These are phyloP conservation scores for Balaenoptera acutorostrata DNA, from an alignment of 2,113 vertebrate species.

Conservation along the genomic window DNA sequence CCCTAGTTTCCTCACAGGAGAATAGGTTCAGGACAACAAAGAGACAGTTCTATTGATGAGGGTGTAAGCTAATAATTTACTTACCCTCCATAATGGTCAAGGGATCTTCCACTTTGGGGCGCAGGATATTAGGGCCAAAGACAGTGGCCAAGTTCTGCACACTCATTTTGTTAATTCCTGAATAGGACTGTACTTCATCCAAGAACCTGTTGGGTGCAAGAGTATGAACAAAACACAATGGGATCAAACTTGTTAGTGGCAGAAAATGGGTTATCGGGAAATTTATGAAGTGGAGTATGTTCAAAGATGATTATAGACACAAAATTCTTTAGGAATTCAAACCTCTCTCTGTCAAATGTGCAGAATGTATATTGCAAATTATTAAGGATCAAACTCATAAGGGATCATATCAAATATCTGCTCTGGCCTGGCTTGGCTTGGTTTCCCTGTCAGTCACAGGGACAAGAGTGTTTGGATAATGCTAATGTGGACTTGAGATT, in stretches of 20 bases:
- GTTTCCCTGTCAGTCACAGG: not conserved
- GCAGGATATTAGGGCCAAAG: slow-evolving; percentile 96
- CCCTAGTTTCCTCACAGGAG: not conserved
- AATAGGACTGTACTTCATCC: slow-evolving; percentile 97
- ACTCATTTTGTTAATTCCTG: slow-evolving; percentile 98
- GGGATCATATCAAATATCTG: not conserved
- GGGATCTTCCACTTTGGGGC: slow-evolving; percentile 96
- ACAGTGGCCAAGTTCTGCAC: slow-evolving; percentile 97
- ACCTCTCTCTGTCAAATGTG: not conserved
- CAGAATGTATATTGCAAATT: not conserved
- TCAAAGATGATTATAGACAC: not conserved
- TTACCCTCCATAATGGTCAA: slow-evolving; percentile 98
- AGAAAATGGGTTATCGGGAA: not conserved
- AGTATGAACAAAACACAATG: not conserved
- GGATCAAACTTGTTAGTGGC: not conserved
- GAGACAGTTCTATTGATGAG: not conserved
- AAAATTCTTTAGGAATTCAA: not conserved
- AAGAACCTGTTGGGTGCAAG: slow-evolving; percentile 86
- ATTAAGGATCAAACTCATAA: not conserved
- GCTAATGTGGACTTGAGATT: not conserved
- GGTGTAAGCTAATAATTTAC: not conserved
- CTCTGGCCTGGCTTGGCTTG: not conserved
- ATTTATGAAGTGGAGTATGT: not conserved
- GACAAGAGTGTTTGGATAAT: not conserved
- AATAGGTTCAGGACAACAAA: not conserved